Percentiles rank a stretch among this genome's conserved stretches.
These are phyloP conservation scores for Sphecodes monilicornis DNA, from an alignment of 2,888 invertebrate genomes.

Conservation along the genomic window DNA sequence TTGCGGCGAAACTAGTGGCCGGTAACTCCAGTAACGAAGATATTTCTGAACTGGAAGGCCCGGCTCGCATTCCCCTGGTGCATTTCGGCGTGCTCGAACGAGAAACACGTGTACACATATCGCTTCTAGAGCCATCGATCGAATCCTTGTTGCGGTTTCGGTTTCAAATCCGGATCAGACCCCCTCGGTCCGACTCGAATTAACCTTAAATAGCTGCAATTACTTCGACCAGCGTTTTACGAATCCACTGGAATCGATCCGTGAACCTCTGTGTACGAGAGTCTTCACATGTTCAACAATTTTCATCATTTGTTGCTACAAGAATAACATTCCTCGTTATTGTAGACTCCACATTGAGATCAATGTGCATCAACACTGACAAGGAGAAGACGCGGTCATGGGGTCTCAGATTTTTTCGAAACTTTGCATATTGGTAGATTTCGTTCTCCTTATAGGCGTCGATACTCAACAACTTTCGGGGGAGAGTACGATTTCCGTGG, in stretches of 20 bases:
- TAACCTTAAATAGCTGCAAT: conserved; percentile 35
- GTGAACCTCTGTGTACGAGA: background rate
- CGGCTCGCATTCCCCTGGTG: background rate
- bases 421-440: no score
- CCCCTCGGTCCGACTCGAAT: conserved; percentile 28
- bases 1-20: background rate
- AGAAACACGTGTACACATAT: conserved; percentile 6
- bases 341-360: no score
- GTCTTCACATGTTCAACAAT: no score
- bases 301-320: no score
- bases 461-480: no score
- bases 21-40: background rate
- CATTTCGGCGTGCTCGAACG: conserved; percentile 2
- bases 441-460: no score
- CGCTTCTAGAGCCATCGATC: conserved; percentile 30
- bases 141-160: conserved; percentile 39
- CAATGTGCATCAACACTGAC: no score
- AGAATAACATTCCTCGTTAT: no score
- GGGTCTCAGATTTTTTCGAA: no score
- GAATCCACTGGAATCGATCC: background rate
- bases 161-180: conserved; percentile 30
- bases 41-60: conserved; percentile 9
- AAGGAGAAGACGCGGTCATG: no score
- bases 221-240: conserved; percentile 27
- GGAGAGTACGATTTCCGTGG: no score